Base-by-base conservation (phyloP, 1,140 invertebrate species). In the Camponotus vicinus region DNA sequence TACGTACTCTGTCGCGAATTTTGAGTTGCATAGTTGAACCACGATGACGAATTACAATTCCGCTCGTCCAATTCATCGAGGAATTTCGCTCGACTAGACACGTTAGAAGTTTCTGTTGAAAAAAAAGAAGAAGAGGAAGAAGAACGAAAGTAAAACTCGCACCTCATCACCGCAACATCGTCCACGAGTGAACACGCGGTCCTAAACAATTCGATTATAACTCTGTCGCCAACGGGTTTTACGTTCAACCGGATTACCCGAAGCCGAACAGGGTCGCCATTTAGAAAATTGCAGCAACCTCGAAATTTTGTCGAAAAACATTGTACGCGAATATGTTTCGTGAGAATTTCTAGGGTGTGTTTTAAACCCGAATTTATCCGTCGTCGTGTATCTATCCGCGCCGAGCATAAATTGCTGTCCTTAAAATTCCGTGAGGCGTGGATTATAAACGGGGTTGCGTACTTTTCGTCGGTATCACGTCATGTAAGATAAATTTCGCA, bases 401-500 rank as follows among this genome's bases (percentile, higher is more conserved):
- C 18, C 34, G 21, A 40, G 1, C 9, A 59, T n/a, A 59, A 73
- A 71, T 82, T 45, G 63, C 27, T 75, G 42, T n/a, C 3, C 75
- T 27, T 40, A 75, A 40, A 80, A 78, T 76, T 76, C 42, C 40
- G 32, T 5, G 40, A 79, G 75, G 15, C 71, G 76, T 63, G 61
- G 59, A 27, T 0, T 45, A 52, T 18, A 57, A 63, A 45, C 4
- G 34, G n/a, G 21, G 45, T n/a, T 69, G 57, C 42, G 34, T n/a
- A 70, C 42, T 49, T 59, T 83, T 71, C 63, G 71, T 86, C 64
- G 55, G 49, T 77, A 77, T 77, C 61, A 66, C 66, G 77, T 73
- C 69, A 80, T 88, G 88, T 86, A 83, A 85, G 88, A 90, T 90
- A 86, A 89, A 80, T 86, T 82, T 57, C 55, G 67, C 79, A 59